phyloP scores from a whole-genome alignment of 2,797 vertebrate genomes.

The Protonibea diacanthus region DNA sequence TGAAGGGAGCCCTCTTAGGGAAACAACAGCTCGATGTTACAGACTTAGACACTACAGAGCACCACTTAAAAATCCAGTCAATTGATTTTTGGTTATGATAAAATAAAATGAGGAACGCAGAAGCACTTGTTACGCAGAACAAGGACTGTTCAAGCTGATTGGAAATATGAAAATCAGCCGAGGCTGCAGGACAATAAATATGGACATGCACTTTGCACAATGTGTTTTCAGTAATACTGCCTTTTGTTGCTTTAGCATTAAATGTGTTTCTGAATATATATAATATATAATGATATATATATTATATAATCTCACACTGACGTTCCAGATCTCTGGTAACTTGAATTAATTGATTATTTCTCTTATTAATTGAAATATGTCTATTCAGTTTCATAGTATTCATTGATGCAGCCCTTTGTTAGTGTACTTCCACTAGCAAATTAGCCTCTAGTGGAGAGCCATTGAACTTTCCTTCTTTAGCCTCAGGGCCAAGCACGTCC shows the following conservation, averaged over 20 bases:
- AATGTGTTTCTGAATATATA: neutral
- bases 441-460: slow-evolving; percentile 27
- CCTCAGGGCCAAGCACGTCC: slow-evolving; percentile 34
- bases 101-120: neutral
- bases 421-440: slow-evolving; percentile 37
- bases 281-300: too few relatives aligned
- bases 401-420: slow-evolving; percentile 30
- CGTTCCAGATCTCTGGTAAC: neutral
- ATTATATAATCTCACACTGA: too few relatives aligned
- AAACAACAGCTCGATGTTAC: slow-evolving; percentile 16
- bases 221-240: neutral
- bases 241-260: slow-evolving; percentile 5
- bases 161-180: slow-evolving; percentile 23
- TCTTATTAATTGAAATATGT: slow-evolving; percentile 16
- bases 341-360: neutral
- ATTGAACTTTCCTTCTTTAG: slow-evolving; percentile 27
- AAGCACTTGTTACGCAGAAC: slow-evolving; percentile 19
- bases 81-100: neutral
- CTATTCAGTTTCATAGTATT: neutral
- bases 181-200: slow-evolving; percentile 6
- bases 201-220: neutral
- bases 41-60: neutral
- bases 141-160: neutral
- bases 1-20: slow-evolving; percentile 5
- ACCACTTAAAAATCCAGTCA: slow-evolving; percentile 7